Evolutionary conservation across 1,140 invertebrate genomes (phyloP), one percentile per base, ranked within the genome.

Genomic region (Manduca sexta): DNA sequence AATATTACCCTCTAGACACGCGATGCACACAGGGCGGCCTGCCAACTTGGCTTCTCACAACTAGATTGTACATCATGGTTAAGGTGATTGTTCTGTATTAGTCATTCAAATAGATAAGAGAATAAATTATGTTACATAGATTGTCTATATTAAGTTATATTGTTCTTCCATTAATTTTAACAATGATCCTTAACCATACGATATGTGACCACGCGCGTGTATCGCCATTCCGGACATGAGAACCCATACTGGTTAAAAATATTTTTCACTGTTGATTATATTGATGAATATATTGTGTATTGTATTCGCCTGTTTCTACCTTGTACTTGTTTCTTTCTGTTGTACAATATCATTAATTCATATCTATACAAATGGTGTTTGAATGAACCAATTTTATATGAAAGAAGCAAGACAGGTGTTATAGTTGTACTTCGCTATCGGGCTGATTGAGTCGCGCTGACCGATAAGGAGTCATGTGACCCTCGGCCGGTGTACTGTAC

Each of bases 141-240:
- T 56, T 64, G 57, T 72, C 13, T 43, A 69, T 67, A 49, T 71
- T 78, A 73, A 69, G 62, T 72, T 77, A 69, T 56, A 68, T 64
- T 64, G 75, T 77, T 82, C 76, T 80, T 82, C 76, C 76, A 76
- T 77, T 80, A 70, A 64, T 69, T 74, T 67, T 70, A 66, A 64
- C 56, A 60, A 61, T 49, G 55, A 29, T 53, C 56, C 63, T 70
- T 60, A 52, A 52, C 55, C 58, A 60, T 62, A 52, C 56, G 49
- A 60, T 49, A 26, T 26, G 51, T 46, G 40, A 61, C 53, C n/a
- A 45, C 56, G 44, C 34, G 51, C 21, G 21, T 26, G 21, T 33
- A 17, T 42, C 47, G 34, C 40, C 39, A 38, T 18, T 41, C 26
- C 46, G 33, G 44, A 46, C 34, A 17, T 48, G 47, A 53, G 31